Evolutionary conservation across 2,797 vertebrate species (phyloP).

Genomic region (Tenualosa ilisha): DNA sequence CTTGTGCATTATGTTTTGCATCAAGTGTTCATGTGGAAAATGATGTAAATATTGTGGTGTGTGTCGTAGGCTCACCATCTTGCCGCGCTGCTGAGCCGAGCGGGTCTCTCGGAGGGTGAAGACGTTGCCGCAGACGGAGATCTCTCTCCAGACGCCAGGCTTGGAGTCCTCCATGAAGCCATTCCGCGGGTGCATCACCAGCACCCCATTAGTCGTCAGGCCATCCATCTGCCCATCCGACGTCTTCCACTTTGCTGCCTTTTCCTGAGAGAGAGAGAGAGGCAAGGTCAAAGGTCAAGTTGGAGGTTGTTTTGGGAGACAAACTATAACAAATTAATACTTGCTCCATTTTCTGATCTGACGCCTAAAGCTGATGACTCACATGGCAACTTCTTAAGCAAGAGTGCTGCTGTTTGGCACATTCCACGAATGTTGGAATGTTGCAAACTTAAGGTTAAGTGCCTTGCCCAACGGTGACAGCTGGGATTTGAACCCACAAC

Average conservation of each 20-base stretch:
- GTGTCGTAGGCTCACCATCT: constrained; percentile 82
- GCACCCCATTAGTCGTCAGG: constrained; percentile 94
- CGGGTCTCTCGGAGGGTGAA: constrained; percentile 95
- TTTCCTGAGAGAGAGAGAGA: constrained; percentile 77
- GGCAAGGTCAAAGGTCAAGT: too few relatives aligned
- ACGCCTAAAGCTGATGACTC: too few relatives aligned
- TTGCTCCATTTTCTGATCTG: too few relatives aligned
- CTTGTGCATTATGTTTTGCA: neutral
- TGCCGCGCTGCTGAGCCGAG: constrained; percentile 95
- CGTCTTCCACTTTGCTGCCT: constrained; percentile 98
- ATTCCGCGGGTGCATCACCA: constrained; percentile 95
- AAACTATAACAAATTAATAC: too few relatives aligned
- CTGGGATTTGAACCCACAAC: too few relatives aligned
- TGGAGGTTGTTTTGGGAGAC: too few relatives aligned
- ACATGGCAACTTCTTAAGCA: too few relatives aligned
- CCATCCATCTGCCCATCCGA: constrained; percentile 95
- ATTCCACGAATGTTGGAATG: too few relatives aligned
- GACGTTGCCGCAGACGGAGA: constrained; percentile 96
- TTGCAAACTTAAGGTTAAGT: too few relatives aligned
- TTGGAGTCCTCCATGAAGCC: constrained; percentile 97
- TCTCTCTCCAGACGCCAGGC: constrained; percentile 98
- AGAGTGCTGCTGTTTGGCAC: too few relatives aligned
- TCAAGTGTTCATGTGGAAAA: neutral
- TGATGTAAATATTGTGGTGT: neutral
- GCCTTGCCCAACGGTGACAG: too few relatives aligned